These are phyloP conservation scores for Euura lappo DNA, from an alignment of 1,140 invertebrate species.

Conservation along the genomic window DNA sequence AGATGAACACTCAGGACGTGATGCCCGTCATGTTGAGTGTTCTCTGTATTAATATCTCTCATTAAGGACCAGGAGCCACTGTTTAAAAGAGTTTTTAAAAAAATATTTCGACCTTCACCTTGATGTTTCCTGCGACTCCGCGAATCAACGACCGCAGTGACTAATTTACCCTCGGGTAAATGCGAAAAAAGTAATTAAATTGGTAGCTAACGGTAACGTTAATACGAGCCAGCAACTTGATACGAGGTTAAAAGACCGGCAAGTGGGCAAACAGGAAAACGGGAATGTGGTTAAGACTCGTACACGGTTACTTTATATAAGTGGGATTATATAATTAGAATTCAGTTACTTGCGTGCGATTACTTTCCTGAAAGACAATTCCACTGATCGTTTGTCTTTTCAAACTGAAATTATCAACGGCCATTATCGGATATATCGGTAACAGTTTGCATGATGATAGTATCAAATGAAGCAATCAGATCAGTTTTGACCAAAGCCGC, in stretches of 20 bases:
- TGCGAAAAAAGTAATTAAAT: slow-evolving; percentile 1
- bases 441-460: too few relatives aligned
- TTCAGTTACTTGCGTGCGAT: background rate
- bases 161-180: background rate
- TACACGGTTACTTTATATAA: background rate
- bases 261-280: background rate
- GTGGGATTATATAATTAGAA: background rate
- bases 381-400: too few relatives aligned
- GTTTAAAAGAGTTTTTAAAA: too few relatives aligned
- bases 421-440: too few relatives aligned
- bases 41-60: too few relatives aligned
- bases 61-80: too few relatives aligned
- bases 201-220: background rate
- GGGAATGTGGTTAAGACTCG: slow-evolving; percentile 1
- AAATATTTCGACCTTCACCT: too few relatives aligned
- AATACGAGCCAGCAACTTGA: background rate
- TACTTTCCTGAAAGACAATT: too few relatives aligned
- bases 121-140: background rate
- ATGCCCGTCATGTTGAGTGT: too few relatives aligned
- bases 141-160: background rate
- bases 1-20: background rate
- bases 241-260: background rate
- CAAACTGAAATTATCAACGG: too few relatives aligned
- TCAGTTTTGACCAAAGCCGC: background rate
- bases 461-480: background rate